These are phyloP conservation scores for Anabacerthia variegaticeps DNA, from an alignment of 2,797 vertebrate genomes.

Conservation along the genomic window DNA sequence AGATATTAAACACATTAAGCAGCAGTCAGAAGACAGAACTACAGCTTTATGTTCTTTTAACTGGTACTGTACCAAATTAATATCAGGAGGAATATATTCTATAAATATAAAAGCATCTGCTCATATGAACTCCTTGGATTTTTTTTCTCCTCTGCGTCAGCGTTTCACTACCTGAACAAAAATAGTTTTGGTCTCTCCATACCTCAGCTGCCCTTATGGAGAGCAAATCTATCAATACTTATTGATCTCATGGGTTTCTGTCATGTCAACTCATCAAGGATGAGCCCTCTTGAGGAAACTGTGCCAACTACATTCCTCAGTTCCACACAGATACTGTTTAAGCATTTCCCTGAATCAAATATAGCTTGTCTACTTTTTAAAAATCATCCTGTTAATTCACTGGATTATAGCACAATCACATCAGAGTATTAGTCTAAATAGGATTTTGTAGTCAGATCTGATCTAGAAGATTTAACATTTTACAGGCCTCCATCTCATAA, in stretches of 20 bases:
- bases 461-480: conserved; percentile 13
- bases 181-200: neutral
- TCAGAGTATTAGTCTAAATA: conserved; percentile 11
- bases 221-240: neutral
- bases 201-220: neutral
- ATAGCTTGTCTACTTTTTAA: neutral
- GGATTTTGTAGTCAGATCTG: conserved; percentile 26
- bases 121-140: neutral
- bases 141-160: neutral
- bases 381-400: conserved; percentile 8
- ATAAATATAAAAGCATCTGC: neutral
- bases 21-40: neutral
- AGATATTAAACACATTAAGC: conserved; percentile 17
- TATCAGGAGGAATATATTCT: neutral
- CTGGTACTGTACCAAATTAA: neutral
- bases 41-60: conserved; percentile 11
- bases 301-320: neutral
- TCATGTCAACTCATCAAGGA: neutral
- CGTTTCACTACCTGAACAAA: neutral
- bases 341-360: neutral
- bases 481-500: neutral
- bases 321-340: neutral
- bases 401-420: conserved; percentile 32
- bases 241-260: neutral
- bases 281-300: neutral